phyloP scores from a whole-genome alignment of 2,113 vertebrate genomes.

The Gnathonemus longibarbis region DNA sequence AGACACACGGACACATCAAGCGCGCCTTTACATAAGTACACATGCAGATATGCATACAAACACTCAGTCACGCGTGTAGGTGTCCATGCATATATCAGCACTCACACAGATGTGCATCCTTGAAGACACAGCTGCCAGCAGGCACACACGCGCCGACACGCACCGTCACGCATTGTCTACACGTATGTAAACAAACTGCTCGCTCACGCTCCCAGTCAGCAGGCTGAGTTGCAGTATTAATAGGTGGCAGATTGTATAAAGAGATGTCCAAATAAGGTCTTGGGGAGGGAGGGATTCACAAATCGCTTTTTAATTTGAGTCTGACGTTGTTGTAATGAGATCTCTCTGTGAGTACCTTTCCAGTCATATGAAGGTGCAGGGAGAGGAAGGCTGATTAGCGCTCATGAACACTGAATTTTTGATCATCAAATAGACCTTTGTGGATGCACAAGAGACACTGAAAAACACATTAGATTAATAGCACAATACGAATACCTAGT shows the following conservation, averaged over 20 bases:
- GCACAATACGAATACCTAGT: background rate
- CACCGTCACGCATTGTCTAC: background rate
- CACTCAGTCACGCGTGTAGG: background rate
- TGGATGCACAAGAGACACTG: conserved; percentile 38
- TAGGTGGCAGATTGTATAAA: background rate
- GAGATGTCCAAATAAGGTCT: background rate
- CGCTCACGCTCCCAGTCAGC: background rate
- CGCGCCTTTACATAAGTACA: background rate
- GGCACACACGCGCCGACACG: background rate
- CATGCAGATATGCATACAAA: background rate
- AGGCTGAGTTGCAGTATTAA: background rate
- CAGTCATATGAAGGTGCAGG: background rate
- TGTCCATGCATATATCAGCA: background rate
- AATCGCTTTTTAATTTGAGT: conserved; percentile 3
- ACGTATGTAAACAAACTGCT: background rate
- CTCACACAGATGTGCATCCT: background rate
- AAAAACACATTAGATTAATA: conserved; percentile 9
- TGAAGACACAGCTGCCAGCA: background rate
- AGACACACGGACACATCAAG: background rate
- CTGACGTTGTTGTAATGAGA: background rate
- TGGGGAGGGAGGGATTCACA: background rate
- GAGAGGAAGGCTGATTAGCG: background rate
- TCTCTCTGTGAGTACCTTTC: conserved; percentile 12
- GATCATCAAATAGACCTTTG: background rate
- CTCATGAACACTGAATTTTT: background rate